phyloP scores from a whole-genome alignment of 2,113 vertebrate genomes.

The Rhizomys pruinosus region DNA sequence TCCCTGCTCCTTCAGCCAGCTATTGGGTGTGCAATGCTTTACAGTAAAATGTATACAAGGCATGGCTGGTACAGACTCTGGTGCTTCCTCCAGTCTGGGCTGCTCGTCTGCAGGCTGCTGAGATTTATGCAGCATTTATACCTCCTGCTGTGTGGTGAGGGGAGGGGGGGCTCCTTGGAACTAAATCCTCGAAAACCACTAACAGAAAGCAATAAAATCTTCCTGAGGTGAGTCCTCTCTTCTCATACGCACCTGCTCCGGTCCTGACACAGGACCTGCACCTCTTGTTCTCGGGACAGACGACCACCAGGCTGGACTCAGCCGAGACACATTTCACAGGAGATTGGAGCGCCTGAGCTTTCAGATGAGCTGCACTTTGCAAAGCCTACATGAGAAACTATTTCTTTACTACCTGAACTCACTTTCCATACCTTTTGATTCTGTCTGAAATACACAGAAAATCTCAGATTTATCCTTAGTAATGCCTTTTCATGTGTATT shows the following conservation, averaged over 20 bases:
- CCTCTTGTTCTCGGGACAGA: neutral
- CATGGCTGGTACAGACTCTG: neutral
- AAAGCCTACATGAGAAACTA: neutral
- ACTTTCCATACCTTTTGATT: neutral
- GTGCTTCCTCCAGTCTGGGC: neutral
- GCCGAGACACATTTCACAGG: neutral
- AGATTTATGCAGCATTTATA: neutral
- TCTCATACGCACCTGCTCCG: no score
- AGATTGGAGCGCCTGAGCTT: neutral
- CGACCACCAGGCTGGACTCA: neutral
- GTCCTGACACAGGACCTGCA: neutral
- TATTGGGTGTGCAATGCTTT: neutral
- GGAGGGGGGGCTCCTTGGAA: neutral
- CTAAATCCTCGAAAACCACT: conserved; percentile 20
- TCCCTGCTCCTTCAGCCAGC: neutral
- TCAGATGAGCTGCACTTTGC: neutral
- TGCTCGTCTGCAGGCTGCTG: neutral
- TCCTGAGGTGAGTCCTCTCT: rapidly evolving
- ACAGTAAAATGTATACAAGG: neutral
- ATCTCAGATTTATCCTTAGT: neutral
- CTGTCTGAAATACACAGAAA: conserved; percentile 23
- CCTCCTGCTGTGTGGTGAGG: neutral
- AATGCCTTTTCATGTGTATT: neutral
- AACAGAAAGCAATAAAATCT: neutral
- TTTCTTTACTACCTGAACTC: neutral